These are phyloP conservation scores for Protosalanx chinensis DNA, from an alignment of 2,797 vertebrate species.

Conservation along the genomic window DNA sequence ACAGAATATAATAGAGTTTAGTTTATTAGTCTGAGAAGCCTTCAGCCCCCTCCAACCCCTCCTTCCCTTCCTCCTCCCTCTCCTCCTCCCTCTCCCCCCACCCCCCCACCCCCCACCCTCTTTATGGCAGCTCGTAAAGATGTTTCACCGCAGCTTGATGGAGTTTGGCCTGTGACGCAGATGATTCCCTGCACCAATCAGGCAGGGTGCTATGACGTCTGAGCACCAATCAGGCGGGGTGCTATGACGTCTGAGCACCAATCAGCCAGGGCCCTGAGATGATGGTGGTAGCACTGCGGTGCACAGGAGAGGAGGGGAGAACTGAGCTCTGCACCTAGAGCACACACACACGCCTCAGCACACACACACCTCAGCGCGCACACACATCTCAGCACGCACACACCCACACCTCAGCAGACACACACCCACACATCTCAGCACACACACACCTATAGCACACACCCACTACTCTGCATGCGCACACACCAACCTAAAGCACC, in stretches of 20 bases:
- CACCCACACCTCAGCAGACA: too few relatives aligned
- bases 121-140: slow-evolving; percentile 27
- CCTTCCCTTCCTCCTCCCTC: too few relatives aligned
- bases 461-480: too few relatives aligned
- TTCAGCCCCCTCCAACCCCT: too few relatives aligned
- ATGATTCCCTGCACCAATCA: slow-evolving; percentile 52
- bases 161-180: slow-evolving; percentile 48
- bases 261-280: slow-evolving; percentile 30
- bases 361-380: slow-evolving; percentile 20
- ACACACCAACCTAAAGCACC: too few relatives aligned
- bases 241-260: slow-evolving; percentile 38
- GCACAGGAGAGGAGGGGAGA: slow-evolving; percentile 26
- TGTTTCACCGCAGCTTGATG: slow-evolving; percentile 48
- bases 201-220: slow-evolving; percentile 3
- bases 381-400: slow-evolving; percentile 10
- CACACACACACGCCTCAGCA: slow-evolving; percentile 38
- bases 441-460: too few relatives aligned
- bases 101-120: slow-evolving; percentile 30
- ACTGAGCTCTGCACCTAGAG: slow-evolving; percentile 7
- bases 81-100: too few relatives aligned
- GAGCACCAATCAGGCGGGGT: neutral
- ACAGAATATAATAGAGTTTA: too few relatives aligned
- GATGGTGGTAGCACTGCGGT: slow-evolving; percentile 52
- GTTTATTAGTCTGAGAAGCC: too few relatives aligned
- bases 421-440: too few relatives aligned